These are phyloP conservation scores for Zelleria hepariella DNA, from an alignment of 2,888 invertebrate genomes.

Conservation along the genomic window DNA sequence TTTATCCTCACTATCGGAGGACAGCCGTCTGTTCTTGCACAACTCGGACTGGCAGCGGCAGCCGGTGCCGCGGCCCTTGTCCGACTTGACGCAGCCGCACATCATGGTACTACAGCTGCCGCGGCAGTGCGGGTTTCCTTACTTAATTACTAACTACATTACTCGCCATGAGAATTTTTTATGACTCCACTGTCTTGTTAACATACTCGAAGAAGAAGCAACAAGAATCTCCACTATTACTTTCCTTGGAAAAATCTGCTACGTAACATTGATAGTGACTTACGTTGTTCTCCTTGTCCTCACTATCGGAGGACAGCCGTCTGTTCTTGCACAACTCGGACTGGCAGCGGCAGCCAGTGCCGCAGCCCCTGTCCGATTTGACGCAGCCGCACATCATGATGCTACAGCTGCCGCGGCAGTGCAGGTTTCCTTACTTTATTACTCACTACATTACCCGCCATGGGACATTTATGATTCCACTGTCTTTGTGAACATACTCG, in stretches of 20 bases:
- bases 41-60: slow-evolving; percentile 68
- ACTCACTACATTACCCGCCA: too few relatives aligned
- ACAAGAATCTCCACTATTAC: too few relatives aligned
- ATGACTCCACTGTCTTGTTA: too few relatives aligned
- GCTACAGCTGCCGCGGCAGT: slow-evolving; percentile 72
- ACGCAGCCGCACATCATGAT: slow-evolving; percentile 74
- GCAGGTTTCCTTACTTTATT: too few relatives aligned
- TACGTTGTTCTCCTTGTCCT: slow-evolving; percentile 51
- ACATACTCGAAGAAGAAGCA: too few relatives aligned
- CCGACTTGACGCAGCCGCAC: slow-evolving; percentile 74
- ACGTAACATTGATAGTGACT: slow-evolving; percentile 7
- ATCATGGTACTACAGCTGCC: slow-evolving; percentile 69
- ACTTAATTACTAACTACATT: too few relatives aligned
- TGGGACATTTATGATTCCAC: too few relatives aligned
- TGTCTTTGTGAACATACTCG: too few relatives aligned
- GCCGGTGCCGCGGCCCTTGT: slow-evolving; percentile 43
- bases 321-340: slow-evolving; percentile 49
- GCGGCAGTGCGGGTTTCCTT: too few relatives aligned
- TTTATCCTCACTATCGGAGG: slow-evolving; percentile 48
- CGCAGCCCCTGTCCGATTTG: slow-evolving; percentile 53
- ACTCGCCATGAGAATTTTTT: too few relatives aligned
- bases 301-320: slow-evolving; percentile 30
- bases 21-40: slow-evolving; percentile 45
- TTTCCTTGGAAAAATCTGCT: too few relatives aligned
- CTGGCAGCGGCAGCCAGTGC: slow-evolving; percentile 67